Conservation (phyloP, 2,113 vertebrate species). For the Hystrix brachyura region DNA sequence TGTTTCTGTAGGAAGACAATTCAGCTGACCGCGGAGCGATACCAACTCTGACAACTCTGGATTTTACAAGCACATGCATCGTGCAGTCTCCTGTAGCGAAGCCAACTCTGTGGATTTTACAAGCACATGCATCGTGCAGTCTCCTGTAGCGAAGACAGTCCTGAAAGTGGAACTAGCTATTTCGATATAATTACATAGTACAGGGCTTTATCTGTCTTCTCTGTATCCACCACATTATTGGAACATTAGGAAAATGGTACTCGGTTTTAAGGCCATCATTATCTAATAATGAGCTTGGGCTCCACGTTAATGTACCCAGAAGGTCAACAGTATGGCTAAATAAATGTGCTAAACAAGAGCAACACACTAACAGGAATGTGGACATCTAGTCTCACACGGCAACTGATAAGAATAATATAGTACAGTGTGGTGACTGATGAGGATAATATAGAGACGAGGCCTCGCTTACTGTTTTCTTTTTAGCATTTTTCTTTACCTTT, state of each 20-base stretch:
- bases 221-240: conserved; percentile 11
- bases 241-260: conserved; percentile 30
- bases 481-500: background rate
- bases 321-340: conserved; percentile 11
- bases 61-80: background rate
- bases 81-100: conserved; percentile 5
- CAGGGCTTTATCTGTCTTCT: conserved; percentile 1
- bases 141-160: conserved; percentile 5
- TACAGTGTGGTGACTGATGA: background rate
- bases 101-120: background rate
- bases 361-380: background rate
- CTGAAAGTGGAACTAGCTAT: background rate
- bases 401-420: conserved; percentile 13
- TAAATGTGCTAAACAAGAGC: conserved; percentile 8
- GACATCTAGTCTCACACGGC: background rate
- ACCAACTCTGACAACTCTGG: background rate
- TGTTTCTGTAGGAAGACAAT: background rate
- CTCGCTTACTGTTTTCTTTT: background rate
- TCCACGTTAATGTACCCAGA: conserved; percentile 38
- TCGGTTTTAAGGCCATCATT: conserved; percentile 46
- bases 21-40: background rate
- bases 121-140: background rate
- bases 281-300: conserved; percentile 38
- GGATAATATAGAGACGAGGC: conserved; percentile 3
- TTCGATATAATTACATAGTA: background rate